Percentiles rank a stretch among this genome's conserved stretches.
phyloP scores from a whole-genome alignment of 2,797 vertebrate genomes.

The Lophius americanus region DNA sequence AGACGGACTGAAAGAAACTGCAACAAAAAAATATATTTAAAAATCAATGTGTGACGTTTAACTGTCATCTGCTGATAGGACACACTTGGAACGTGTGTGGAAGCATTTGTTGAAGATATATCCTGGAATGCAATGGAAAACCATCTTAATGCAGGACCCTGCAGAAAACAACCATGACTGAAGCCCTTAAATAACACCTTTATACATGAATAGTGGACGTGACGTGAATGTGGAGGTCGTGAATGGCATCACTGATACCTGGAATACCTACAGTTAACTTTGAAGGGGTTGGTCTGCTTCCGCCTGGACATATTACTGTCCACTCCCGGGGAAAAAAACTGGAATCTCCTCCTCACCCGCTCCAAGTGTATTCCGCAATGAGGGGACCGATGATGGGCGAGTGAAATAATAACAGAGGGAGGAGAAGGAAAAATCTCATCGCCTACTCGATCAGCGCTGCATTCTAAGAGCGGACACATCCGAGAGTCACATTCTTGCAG shows the following conservation, averaged over 20 bases:
- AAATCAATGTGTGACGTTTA: neutral
- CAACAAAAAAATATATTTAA: no score
- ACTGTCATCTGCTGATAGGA: neutral
- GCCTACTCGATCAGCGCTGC: slow-evolving; percentile 14
- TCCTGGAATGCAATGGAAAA: neutral
- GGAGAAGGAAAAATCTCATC: slow-evolving; percentile 12
- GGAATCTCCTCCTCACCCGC: slow-evolving; percentile 66
- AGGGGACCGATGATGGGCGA: slow-evolving; percentile 29
- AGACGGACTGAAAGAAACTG: neutral
- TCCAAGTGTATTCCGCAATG: slow-evolving; percentile 58
- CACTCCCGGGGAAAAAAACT: slow-evolving; percentile 58
- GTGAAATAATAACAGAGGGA: slow-evolving; percentile 14
- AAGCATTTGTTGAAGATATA: no score
- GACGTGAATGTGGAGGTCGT: slow-evolving; percentile 19
- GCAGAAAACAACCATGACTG: neutral
- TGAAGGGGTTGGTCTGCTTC: slow-evolving; percentile 99
- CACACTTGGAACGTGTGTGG: neutral
- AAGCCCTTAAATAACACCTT: slow-evolving; percentile 3
- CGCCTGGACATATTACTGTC: slow-evolving; percentile 95
- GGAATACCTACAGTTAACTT: slow-evolving; percentile 97
- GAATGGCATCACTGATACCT: slow-evolving; percentile 63
- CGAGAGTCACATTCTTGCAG: slow-evolving; percentile 63
- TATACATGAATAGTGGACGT: neutral
- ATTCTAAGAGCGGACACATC: neutral
- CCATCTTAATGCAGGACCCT: neutral